phyloP scores from a whole-genome alignment of 2,888 invertebrate genomes.

The Acanthococcus lagerstroemiae region DNA sequence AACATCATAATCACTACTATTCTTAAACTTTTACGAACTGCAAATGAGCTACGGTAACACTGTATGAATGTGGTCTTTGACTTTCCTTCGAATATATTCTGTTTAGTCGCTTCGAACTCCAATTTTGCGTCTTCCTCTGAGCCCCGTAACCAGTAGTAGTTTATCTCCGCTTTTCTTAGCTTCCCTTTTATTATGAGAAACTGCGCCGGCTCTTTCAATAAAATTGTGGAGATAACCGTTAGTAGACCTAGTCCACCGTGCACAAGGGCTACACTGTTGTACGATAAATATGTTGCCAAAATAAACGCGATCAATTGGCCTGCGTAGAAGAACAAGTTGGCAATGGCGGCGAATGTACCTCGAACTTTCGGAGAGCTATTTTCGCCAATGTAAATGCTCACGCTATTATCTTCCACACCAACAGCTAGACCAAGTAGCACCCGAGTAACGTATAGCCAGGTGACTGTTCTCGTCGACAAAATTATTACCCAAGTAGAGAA shows the following conservation, averaged over 20 bases:
- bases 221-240: slow-evolving; percentile 31
- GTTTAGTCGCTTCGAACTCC: not conserved
- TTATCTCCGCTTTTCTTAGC: slow-evolving; percentile 2
- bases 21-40: not conserved
- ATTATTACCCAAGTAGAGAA: not conserved
- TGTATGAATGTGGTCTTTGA: not conserved
- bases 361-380: not conserved
- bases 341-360: not conserved
- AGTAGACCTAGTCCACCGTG: slow-evolving; percentile 31
- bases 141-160: slow-evolving; percentile 7
- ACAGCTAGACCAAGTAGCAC: not conserved
- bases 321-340: no score
- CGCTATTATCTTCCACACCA: not conserved
- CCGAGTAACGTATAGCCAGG: not conserved
- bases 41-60: not conserved
- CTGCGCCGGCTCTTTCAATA: not conserved
- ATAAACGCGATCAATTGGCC: slow-evolving; percentile 35
- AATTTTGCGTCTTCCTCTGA: not conserved
- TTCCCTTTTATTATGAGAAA: slow-evolving; percentile 7
- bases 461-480: not conserved
- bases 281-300: slow-evolving; percentile 34
- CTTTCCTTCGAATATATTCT: slow-evolving; percentile 2
- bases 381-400: not conserved
- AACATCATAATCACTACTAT: slow-evolving; percentile 26
- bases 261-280: slow-evolving; percentile 30